Conservation (phyloP, 2,113 vertebrate species). For the Sapajus apella region DNA sequence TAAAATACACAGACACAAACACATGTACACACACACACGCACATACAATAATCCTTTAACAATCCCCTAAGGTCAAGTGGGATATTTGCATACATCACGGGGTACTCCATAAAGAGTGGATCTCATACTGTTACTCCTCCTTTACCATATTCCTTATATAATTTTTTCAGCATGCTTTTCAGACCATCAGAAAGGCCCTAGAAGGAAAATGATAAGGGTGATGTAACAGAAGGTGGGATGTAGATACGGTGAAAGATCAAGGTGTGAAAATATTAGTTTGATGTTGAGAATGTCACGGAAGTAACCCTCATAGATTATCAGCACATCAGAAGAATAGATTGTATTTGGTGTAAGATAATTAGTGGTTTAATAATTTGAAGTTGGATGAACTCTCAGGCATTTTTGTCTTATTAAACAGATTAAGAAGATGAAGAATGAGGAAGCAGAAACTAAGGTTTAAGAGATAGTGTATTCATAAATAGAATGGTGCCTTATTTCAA, state of each 20-base stretch:
- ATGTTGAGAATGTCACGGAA: neutral
- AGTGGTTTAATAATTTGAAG: neutral
- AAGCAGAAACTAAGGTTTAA: neutral
- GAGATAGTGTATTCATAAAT: neutral
- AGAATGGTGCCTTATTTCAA: neutral
- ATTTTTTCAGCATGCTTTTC: neutral
- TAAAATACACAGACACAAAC: no score
- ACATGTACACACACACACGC: no score
- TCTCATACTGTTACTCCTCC: neutral
- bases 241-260: neutral
- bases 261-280: neutral
- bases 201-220: neutral
- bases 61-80: neutral
- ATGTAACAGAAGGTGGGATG: neutral
- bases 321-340: neutral
- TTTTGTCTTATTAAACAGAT: neutral
- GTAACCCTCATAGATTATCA: neutral
- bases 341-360: neutral
- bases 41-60: neutral
- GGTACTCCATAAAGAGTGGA: neutral
- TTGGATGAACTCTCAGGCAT: neutral
- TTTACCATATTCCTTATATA: neutral
- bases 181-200: neutral
- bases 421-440: neutral
- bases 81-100: neutral